Base-by-base conservation (phyloP, 1,140 invertebrate species). In the Frieseomelitta varia region DNA sequence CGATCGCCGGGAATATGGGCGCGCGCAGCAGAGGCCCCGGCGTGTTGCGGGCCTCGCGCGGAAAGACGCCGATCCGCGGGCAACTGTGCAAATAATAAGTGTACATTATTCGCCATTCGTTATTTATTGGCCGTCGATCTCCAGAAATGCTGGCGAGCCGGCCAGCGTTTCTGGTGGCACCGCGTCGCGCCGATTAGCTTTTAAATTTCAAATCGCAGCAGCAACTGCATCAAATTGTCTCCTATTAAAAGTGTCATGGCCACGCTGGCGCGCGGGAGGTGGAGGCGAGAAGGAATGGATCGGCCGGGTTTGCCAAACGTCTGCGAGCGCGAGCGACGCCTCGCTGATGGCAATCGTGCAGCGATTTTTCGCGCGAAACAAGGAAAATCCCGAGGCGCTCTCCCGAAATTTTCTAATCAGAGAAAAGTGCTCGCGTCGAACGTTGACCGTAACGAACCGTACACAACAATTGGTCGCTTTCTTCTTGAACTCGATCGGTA, bases 211-310 rank as follows among this genome's bases (percentile, higher is more conserved):
- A 93, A 93, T 93, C 90, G 92, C 91, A 92, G 87, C 90, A 86
- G 89, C 91, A 89, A 92, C 91, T 91, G 93, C 90, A 92, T 93
- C 91, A 90, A 93, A 94, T 94, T 93, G 92, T 94, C 93, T 93
- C 91, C 91, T 94, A 93, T 93, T 94, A 92, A 93, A 93, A 93
- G 92, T 93, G 93, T 94, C 93, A 93, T 93, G 93, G 93, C 91
- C 93, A 92, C 90, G 86, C 86, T 80, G 85, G 79, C 69, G 53
- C 65, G 79, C 56, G 34, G 61, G 72, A 61, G 65, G 21, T 19
- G 86, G 72, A 63, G 17, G 65, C 21, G 27, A 86, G 82, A 82
- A 76, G 69, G 30, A 21, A 30, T 1, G 34, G 67, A 80, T 55
- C 76, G 56, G 58, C n/a, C 24, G 56, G 82, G 69, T 77, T 84